These are phyloP conservation scores for Lithophane socia DNA, from an alignment of 2,888 invertebrate species.

Conservation along the genomic window DNA sequence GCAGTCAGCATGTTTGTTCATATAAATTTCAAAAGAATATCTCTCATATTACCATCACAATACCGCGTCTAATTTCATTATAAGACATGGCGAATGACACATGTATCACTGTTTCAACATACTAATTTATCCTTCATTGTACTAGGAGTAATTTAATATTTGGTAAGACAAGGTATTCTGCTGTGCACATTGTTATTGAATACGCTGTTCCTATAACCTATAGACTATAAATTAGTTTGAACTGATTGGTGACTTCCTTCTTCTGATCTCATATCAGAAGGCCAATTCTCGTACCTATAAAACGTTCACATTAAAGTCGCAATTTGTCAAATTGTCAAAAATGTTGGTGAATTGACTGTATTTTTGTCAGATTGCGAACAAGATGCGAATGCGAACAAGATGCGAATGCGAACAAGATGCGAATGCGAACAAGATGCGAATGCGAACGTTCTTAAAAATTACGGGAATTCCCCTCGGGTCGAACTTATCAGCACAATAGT, in stretches of 20 bases:
- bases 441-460: too few species aligned
- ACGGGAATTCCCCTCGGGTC: too few species aligned
- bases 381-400: too few species aligned
- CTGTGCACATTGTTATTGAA: conserved; percentile 8
- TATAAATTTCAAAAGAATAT: conserved; percentile 67
- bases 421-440: too few species aligned
- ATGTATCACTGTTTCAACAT: conserved; percentile 55
- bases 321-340: too few species aligned
- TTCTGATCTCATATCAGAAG: neutral
- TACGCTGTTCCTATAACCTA: conserved; percentile 11
- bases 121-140: conserved; percentile 56
- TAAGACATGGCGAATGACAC: conserved; percentile 49
- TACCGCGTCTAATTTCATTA: conserved; percentile 62
- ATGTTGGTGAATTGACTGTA: too few species aligned
- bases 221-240: neutral
- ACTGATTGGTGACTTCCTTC: neutral
- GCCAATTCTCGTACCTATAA: too few species aligned
- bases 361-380: too few species aligned
- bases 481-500: too few species aligned
- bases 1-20: conserved; percentile 59
- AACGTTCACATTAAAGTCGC: too few species aligned
- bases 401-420: too few species aligned
- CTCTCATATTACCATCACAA: conserved; percentile 60
- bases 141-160: conserved; percentile 53
- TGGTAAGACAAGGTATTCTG: conserved; percentile 29